A percentile compares a stretch with the other conserved stretches of the same genome.
These are phyloP conservation scores for Corythaeola cristata DNA, from an alignment of 2,113 vertebrate species.

Conservation along the genomic window DNA sequence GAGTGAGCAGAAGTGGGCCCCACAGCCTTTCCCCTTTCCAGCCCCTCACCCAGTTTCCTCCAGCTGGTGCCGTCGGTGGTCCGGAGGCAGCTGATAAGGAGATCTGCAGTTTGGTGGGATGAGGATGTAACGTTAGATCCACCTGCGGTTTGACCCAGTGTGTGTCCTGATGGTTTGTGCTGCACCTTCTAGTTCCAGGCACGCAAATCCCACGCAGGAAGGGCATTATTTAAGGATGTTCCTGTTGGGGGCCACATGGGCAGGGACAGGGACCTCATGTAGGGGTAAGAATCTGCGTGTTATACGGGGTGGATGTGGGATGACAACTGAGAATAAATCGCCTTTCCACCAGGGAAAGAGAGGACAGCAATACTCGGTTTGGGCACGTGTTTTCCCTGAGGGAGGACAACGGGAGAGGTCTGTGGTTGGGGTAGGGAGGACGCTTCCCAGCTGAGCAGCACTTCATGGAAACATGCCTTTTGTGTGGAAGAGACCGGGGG, in stretches of 20 bases:
- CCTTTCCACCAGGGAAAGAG: neutral
- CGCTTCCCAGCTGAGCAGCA: neutral
- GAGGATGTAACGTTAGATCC: neutral
- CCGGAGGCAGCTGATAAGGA: neutral
- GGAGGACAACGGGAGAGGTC: no score
- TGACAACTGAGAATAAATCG: neutral
- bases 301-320: neutral
- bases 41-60: neutral
- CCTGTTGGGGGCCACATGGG: fast-evolving
- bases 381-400: fast-evolving
- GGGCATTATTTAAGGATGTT: fast-evolving
- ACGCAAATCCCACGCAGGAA: neutral
- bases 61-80: neutral
- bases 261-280: fast-evolving
- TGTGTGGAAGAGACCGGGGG: neutral
- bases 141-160: fast-evolving
- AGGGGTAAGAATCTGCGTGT: neutral
- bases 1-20: fast-evolving
- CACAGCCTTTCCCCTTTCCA: neutral
- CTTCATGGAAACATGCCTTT: neutral
- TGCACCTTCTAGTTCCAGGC: neutral
- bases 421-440: neutral
- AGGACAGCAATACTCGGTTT: fast-evolving
- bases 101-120: neutral
- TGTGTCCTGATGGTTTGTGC: neutral